A percentile compares a stretch with the other conserved stretches of the same genome.
These are phyloP conservation scores for Sciurus vulgaris DNA, from an alignment of 2,797 vertebrate genomes.

Conservation along the genomic window DNA sequence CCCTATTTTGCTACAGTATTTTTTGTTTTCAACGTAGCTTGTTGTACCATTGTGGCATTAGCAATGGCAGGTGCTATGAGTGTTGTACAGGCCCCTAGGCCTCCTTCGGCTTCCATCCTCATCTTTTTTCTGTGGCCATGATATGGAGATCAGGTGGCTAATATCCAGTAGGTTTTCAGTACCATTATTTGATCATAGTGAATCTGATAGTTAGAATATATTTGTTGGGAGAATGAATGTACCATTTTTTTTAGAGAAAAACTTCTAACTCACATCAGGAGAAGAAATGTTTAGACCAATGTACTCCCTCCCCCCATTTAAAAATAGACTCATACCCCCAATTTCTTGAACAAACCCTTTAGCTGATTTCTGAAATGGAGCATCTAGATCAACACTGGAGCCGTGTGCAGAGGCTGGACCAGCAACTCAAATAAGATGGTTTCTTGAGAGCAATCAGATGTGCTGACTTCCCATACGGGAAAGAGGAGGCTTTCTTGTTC, in stretches of 20 bases:
- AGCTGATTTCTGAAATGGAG: background rate
- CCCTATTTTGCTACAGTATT: background rate
- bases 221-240: background rate
- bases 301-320: background rate
- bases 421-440: background rate
- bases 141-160: background rate
- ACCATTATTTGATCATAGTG: background rate
- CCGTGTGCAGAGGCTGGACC: background rate
- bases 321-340: background rate
- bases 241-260: background rate
- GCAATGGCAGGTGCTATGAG: background rate
- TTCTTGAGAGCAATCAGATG: background rate
- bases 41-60: background rate
- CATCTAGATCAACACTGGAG: background rate
- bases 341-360: background rate
- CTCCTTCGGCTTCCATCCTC: background rate
- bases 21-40: background rate
- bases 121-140: background rate
- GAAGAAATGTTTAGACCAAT: background rate
- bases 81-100: background rate
- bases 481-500: background rate
- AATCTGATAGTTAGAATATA: background rate
- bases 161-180: background rate
- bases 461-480: background rate
- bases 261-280: background rate